Percentiles rank a stretch among this genome's conserved stretches.
Conservation (phyloP, 2,797 vertebrate genomes). For the Sebastes wilsoni region DNA sequence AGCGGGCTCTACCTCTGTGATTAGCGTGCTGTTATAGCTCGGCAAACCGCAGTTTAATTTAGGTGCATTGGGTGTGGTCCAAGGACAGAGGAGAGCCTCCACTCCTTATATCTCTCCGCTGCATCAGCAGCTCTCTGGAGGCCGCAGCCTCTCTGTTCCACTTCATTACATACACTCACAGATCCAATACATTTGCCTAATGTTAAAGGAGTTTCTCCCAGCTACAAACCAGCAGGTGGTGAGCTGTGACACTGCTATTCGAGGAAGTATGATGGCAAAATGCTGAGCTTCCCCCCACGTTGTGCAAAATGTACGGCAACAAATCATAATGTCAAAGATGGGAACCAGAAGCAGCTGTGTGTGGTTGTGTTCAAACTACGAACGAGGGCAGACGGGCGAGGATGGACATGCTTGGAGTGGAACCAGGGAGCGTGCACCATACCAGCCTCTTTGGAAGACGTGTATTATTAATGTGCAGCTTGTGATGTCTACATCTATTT, state of each 20-base stretch:
- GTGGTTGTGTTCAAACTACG: background rate
- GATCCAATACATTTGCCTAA: background rate
- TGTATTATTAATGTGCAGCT: slow-evolving; percentile 15
- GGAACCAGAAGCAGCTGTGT: slow-evolving; percentile 11
- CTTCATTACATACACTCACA: slow-evolving; percentile 4
- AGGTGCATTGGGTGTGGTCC: slow-evolving; percentile 67
- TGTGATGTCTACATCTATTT: background rate
- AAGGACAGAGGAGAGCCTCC: slow-evolving; percentile 35
- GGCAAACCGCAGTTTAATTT: slow-evolving; percentile 60
- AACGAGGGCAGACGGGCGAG: background rate
- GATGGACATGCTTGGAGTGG: background rate
- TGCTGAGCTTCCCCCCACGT: background rate
- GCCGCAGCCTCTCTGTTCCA: background rate
- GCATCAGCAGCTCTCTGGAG: slow-evolving; percentile 16
- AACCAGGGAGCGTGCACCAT: background rate
- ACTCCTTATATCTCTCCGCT: slow-evolving; percentile 6
- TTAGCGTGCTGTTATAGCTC: slow-evolving; percentile 58
- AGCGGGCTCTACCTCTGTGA: slow-evolving; percentile 50
- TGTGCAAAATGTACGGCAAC: background rate
- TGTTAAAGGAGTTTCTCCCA: background rate
- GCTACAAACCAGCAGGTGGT: background rate
- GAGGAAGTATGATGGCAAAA: background rate
- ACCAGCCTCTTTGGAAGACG: background rate
- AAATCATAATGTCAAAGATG: background rate
- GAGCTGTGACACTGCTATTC: background rate